Evolutionary conservation across 1,140 invertebrate genomes (phyloP).

Genomic region (Leptinotarsa defecta): DNA sequence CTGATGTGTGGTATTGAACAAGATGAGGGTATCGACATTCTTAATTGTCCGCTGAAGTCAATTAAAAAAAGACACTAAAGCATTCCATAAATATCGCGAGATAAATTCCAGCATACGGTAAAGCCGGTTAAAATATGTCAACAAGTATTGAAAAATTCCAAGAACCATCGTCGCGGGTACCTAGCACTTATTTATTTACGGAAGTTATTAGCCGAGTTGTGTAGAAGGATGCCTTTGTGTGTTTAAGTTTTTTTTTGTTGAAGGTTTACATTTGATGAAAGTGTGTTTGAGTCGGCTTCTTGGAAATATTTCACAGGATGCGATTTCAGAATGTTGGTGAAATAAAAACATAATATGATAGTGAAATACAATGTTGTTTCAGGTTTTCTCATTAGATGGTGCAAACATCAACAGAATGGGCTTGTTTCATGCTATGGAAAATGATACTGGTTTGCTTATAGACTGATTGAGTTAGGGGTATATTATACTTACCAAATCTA

Average conservation of each 20-base stretch:
- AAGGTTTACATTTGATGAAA: not conserved
- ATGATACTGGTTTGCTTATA: too few relatives aligned
- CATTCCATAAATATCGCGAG: not conserved
- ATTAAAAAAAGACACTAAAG: not conserved
- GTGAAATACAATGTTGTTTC: too few relatives aligned
- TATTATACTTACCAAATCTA: too few relatives aligned
- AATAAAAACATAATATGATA: too few relatives aligned
- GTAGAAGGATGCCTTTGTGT: conserved; percentile 5
- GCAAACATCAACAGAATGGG: too few relatives aligned
- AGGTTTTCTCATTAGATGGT: too few relatives aligned
- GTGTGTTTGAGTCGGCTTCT: not conserved
- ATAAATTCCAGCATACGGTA: not conserved
- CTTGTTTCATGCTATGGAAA: too few relatives aligned
- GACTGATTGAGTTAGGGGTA: too few relatives aligned
- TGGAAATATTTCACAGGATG: not conserved
- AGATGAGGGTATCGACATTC: not conserved
- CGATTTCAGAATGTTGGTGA: too few relatives aligned
- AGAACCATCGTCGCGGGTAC: not conserved
- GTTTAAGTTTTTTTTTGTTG: not conserved
- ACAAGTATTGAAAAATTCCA: not conserved
- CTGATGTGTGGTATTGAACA: too few relatives aligned
- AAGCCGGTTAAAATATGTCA: conserved; percentile 5
- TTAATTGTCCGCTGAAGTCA: not conserved
- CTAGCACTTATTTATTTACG: not conserved
- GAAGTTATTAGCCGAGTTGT: not conserved